A percentile compares a stretch with the other conserved stretches of the same genome.
Evolutionary conservation across 2,797 vertebrate species (phyloP).

Genomic region (Florisuga fusca): DNA sequence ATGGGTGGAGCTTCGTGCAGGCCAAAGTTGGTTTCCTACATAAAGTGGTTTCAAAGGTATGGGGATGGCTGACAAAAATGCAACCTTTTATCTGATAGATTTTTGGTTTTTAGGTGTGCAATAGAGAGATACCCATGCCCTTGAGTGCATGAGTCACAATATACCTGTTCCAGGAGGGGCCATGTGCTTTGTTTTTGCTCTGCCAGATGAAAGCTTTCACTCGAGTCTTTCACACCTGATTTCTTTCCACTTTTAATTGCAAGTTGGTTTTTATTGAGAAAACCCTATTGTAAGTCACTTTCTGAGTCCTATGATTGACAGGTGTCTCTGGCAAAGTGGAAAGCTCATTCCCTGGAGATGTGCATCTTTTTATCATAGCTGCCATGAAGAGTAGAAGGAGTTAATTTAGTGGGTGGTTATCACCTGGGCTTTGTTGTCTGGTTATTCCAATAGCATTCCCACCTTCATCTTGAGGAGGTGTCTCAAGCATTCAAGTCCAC

Average conservation of each 20-base stretch:
- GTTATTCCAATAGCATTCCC: background rate
- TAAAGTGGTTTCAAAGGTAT: slow-evolving; percentile 21
- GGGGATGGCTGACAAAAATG: background rate
- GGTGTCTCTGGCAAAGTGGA: background rate
- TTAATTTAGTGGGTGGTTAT: background rate
- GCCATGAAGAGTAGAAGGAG: background rate
- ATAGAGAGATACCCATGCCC: background rate
- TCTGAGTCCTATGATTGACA: background rate
- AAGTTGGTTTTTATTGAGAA: background rate
- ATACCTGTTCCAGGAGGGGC: background rate
- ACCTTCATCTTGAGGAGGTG: background rate
- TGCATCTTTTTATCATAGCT: background rate
- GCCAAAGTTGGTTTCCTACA: slow-evolving; percentile 39
- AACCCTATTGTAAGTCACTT: background rate
- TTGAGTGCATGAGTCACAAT: rapidly evolving
- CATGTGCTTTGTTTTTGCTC: background rate
- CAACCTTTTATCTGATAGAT: background rate
- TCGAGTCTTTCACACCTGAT: background rate
- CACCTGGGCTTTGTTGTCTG: background rate
- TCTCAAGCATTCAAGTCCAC: background rate
- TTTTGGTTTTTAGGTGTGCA: background rate
- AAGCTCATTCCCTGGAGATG: background rate
- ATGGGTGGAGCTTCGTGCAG: slow-evolving; percentile 28
- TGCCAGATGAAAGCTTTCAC: background rate
- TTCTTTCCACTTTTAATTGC: background rate